Conservation (phyloP, 2,113 vertebrate genomes). For the Rhynchopsitta pachyrhyncha region DNA sequence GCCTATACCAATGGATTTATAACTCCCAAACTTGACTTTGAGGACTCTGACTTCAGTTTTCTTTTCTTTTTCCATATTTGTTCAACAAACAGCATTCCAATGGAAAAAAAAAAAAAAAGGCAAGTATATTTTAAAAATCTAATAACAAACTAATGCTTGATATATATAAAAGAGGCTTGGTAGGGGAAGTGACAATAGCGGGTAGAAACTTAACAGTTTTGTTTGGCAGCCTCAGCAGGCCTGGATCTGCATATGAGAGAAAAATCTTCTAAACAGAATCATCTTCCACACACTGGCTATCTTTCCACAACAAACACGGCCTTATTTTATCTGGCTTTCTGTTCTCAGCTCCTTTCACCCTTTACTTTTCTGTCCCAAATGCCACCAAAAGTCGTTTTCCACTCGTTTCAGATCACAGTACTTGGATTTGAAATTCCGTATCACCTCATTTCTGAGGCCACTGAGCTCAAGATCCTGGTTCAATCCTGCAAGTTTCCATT, state of each 20-base stretch:
- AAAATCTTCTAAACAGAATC: neutral
- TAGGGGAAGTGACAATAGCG: neutral
- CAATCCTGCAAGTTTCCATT: neutral
- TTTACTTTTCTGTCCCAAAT: neutral
- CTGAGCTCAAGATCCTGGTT: neutral
- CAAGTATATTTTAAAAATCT: neutral
- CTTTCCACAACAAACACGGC: neutral
- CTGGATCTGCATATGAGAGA: neutral
- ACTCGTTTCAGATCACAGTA: neutral
- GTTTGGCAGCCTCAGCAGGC: neutral
- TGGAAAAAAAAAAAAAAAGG: neutral
- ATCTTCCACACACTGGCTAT: neutral
- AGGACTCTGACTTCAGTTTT: neutral
- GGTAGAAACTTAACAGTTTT: neutral
- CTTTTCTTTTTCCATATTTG: neutral
- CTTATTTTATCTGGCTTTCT: neutral
- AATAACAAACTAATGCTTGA: neutral
- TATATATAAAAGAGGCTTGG: neutral
- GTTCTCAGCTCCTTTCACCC: neutral
- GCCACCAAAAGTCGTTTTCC: neutral
- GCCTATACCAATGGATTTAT: conserved; percentile 17
- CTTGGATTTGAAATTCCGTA: neutral
- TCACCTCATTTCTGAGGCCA: neutral
- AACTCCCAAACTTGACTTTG: neutral
- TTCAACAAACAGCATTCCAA: neutral